These are phyloP conservation scores for Oryzias melastigma DNA, from an alignment of 2,113 vertebrate genomes.

Conservation along the genomic window DNA sequence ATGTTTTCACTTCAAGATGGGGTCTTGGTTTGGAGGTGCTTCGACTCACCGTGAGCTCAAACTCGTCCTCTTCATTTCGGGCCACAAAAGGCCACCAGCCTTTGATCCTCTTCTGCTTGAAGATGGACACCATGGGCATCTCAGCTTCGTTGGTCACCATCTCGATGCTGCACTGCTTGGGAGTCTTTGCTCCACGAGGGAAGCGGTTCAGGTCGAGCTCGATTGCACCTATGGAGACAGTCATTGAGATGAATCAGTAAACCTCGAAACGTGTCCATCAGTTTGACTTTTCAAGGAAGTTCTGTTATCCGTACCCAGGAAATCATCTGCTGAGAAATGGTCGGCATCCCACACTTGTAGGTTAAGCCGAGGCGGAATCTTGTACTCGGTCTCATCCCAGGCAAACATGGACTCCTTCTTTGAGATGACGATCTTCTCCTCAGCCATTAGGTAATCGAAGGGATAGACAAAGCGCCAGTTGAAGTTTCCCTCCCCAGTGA, in stretches of 20 bases:
- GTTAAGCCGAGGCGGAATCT: conserved; percentile 93
- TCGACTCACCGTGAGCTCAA: conserved; percentile 87
- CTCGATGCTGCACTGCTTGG: conserved; percentile 92
- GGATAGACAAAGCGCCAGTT: conserved; percentile 97
- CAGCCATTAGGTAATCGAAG: conserved; percentile 94
- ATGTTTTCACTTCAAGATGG: not conserved
- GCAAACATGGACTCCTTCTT: conserved; percentile 99
- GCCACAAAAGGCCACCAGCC: conserved; percentile 99
- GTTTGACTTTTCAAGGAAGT: not conserved
- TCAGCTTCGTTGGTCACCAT: conserved; percentile 88
- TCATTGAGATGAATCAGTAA: not conserved
- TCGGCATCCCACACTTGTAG: conserved; percentile 98
- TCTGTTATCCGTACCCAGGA: conserved; percentile 81
- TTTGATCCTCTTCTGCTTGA: conserved; percentile 98
- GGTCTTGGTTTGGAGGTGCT: not conserved
- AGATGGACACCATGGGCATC: conserved; percentile 93
- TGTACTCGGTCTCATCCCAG: conserved; percentile 98
- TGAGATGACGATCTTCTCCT: conserved; percentile 97
- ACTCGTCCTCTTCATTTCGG: conserved; percentile 91
- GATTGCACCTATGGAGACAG: conserved; percentile 82
- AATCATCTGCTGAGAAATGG: conserved; percentile 97
- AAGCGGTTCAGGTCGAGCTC: conserved; percentile 96
- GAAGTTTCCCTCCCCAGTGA: conserved; percentile 97
- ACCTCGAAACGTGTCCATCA: not conserved
- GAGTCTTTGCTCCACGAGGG: conserved; percentile 90